A percentile compares a stretch with the other conserved stretches of the same genome.
These are phyloP conservation scores for Octopus bimaculoides DNA, from an alignment of 1,140 invertebrate species.

Conservation along the genomic window DNA sequence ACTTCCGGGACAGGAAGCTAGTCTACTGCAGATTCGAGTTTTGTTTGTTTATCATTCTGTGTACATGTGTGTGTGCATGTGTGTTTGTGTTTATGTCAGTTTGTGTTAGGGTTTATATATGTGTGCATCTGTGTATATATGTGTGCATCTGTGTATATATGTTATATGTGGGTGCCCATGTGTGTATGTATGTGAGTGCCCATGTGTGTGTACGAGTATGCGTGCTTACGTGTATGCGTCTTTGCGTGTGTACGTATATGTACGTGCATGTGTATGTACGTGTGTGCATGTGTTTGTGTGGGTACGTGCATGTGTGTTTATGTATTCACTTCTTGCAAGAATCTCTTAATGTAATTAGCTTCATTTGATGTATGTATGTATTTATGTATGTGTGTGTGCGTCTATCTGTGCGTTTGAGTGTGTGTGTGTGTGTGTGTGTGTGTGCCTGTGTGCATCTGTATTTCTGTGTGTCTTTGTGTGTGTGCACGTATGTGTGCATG, in stretches of 20 bases:
- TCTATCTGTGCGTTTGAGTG: no score
- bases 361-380: no score
- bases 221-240: neutral
- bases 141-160: neutral
- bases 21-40: no score
- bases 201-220: neutral
- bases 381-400: no score
- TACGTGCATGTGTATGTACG: no score
- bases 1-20: no score
- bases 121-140: neutral
- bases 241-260: neutral
- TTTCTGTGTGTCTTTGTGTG: no score
- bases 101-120: neutral
- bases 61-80: neutral
- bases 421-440: neutral
- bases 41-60: no score
- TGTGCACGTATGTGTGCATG: neutral
- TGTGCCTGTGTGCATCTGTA: neutral
- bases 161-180: neutral
- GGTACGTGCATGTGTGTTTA: no score
- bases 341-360: no score
- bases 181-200: neutral
- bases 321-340: no score
- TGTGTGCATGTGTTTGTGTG: no score
- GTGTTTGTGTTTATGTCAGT: neutral